Evolutionary conservation across 2,888 invertebrate genomes (phyloP), one percentile per base, ranked within the genome.

Genomic region (Entomobrya multifasciata): DNA sequence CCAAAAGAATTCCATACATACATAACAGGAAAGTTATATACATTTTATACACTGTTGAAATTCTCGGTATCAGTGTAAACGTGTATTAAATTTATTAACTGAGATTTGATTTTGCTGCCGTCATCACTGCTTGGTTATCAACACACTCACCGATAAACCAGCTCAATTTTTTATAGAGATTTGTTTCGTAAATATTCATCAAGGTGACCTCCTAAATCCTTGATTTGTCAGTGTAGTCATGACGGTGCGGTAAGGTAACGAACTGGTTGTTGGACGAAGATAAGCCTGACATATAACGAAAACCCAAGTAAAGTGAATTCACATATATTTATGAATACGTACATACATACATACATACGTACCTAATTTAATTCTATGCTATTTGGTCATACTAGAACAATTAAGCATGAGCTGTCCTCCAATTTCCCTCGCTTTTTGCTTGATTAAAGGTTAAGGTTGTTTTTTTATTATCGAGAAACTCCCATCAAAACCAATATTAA

Each of bases 141-240:
- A 8, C 36, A 36, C 36, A 36, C 8, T 55, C 52, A 55, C 17
- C 36, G 36, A 36, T 8, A 36, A 55, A 17, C 52, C 52, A 55
- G 4, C 4, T 5, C 52, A 57, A 57, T 8, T 36, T 8, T 6
- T 11, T 13, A 25, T 8, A 17, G 52, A 20, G 36, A n/a, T n/a
- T 55, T 1, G 22, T 6, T 20, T 11, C 55, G 17, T 11, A 5
- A 57, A 1, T 25, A 8, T 57, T 25, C 57, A 25, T 0, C 60
- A 60, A 60, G 60, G 60, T 60, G 60, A 60, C 60, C 60, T 60
- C 27, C n/a, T 11, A 30, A 60, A 27, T 60, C 5, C 2, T 10
- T 57, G 10, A 1, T 25, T 57, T 57, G 25, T 57, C 57, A 8
- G 60, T 13, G 5, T 10, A 27, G 5, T 6, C 36, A 36, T 6